phyloP scores from a whole-genome alignment of 2,888 invertebrate genomes.

The Trachelus stipa region DNA sequence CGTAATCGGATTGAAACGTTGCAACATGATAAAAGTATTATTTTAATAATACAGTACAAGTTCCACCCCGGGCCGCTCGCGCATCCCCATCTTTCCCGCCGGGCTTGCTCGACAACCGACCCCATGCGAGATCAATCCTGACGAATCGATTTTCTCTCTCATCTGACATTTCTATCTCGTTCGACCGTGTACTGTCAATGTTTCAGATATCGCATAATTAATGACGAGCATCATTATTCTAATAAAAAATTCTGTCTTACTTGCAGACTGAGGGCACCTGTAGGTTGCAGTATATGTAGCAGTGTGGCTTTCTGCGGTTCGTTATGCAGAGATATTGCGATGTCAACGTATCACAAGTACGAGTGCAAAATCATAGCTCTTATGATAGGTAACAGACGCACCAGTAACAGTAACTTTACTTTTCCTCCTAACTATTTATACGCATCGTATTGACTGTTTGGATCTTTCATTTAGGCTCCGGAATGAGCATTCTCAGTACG shows the following conservation, averaged over 20 bases:
- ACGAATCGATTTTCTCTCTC: too few relatives aligned
- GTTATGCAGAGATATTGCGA: conserved; percentile 75
- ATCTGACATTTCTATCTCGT: too few relatives aligned
- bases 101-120: too few relatives aligned
- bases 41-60: too few relatives aligned
- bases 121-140: too few relatives aligned
- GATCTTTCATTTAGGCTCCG: conserved; percentile 70
- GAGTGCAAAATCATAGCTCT: conserved; percentile 83
- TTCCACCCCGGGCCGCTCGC: too few relatives aligned
- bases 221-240: neutral
- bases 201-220: neutral
- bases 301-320: conserved; percentile 81
- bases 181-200: too few relatives aligned
- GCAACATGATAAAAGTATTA: neutral
- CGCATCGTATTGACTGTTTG: neutral
- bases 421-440: too few relatives aligned
- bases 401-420: neutral
- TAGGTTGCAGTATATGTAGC: conserved; percentile 80
- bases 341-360: conserved; percentile 76
- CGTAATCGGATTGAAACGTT: neutral
- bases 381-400: conserved; percentile 72
- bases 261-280: conserved; percentile 73
- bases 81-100: too few relatives aligned
- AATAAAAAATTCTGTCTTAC: neutral
- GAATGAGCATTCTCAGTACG: conserved; percentile 84